A percentile compares a stretch with the other conserved stretches of the same genome.
Conservation (phyloP, 2,888 invertebrate species). For the Invenusta paracnida region DNA sequence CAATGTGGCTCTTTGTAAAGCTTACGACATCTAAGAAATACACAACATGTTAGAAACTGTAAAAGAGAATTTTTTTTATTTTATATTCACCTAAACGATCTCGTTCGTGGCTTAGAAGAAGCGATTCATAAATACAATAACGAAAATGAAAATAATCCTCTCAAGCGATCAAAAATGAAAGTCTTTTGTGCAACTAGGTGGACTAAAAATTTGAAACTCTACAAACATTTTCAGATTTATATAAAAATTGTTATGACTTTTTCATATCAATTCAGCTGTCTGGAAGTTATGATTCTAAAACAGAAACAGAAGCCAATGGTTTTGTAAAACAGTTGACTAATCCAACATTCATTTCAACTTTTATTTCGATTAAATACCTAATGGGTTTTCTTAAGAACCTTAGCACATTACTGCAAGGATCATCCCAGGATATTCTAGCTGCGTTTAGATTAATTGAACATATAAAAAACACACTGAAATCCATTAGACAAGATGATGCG, state of each 20-base stretch:
- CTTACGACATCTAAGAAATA: background rate
- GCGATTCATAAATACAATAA: background rate
- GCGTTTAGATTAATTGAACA: background rate
- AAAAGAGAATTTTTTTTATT: background rate
- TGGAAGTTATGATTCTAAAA: background rate
- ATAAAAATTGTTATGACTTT: background rate
- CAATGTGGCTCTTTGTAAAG: background rate
- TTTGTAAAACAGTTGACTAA: background rate
- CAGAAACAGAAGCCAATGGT: background rate
- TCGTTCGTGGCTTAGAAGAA: background rate
- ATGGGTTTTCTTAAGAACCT: background rate
- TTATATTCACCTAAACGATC: background rate
- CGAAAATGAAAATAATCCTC: background rate
- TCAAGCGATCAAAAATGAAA: background rate
- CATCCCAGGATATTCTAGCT: background rate
- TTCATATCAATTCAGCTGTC: background rate
- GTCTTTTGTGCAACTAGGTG: background rate
- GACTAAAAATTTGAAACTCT: background rate
- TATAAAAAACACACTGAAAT: background rate
- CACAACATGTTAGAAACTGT: background rate
- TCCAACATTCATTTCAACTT: background rate
- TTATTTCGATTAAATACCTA: background rate
- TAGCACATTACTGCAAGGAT: background rate
- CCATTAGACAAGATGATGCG: background rate
- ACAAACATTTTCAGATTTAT: background rate